Base-by-base conservation (phyloP, 1,140 invertebrate species). In the Drosophila auraria region DNA sequence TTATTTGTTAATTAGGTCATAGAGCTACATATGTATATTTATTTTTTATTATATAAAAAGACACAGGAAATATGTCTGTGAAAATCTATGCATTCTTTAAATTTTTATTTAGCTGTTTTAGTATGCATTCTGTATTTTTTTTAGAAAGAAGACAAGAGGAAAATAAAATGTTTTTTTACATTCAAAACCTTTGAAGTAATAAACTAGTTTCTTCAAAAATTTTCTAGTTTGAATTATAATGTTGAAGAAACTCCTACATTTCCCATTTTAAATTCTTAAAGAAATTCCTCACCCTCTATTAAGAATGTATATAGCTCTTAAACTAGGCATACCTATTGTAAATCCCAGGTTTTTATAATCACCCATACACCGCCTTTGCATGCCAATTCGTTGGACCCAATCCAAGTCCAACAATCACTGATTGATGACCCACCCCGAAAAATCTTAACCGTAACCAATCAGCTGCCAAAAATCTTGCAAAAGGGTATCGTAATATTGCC, bases 401-500 rank as follows among this genome's bases (percentile, higher is more conserved):
- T 56, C 53, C 33, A 56, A 56, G 53, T 20, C 33, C 33, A 54
- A 38, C 40, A 71, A 71, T 56, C 68, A 68, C 68, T 71, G 63
- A 71, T 71, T 71, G 63, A 71, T 71, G 63, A 25, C 50, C 30
- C 30, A 23, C 30, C 40, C 50, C 23, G 38, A 38, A 33, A 44
- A 68, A 47, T 38, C 63, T 40, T 56, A 47, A 33, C 63, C 68
- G 63, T 68, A 66, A 56, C 50, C 68, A 71, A 68, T 68, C 54
- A 57, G 53, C 45, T 72, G 64, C 50, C 65, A 58, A 72, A 69
- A 72, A 73, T 73, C 54, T 60, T 23, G 38, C 45, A 36, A 61
- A 73, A 72, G 68, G 53, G 68, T 72, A 60, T 72, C 54, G 54
- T 53, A 42, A 72, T 38, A 27, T 56, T 45, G 20, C 36, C 42